Conservation (phyloP, 2,888 invertebrate species). For the Hedychridium roseum region DNA sequence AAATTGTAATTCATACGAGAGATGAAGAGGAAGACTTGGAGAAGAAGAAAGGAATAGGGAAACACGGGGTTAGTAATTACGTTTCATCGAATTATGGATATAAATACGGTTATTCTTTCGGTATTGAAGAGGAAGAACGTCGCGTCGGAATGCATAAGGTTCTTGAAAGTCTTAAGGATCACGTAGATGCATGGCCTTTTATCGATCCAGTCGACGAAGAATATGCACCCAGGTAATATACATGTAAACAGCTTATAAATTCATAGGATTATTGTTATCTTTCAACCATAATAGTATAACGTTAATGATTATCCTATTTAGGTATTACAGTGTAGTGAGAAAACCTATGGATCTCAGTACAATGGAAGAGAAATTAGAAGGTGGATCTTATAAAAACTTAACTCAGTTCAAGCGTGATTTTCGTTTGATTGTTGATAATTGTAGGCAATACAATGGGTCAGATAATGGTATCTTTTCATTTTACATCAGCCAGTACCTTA, state of each 20-base stretch:
- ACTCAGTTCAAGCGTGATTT: constrained; percentile 88
- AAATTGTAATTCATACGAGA: constrained; percentile 75
- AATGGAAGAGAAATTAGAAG: constrained; percentile 88
- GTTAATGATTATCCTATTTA: constrained; percentile 25
- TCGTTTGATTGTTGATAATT: constrained; percentile 91
- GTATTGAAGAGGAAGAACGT: constrained; percentile 76
- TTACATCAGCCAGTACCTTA: constrained; percentile 1
- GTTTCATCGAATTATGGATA: constrained; percentile 52
- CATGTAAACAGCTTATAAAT: not conserved
- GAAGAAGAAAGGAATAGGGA: constrained; percentile 49
- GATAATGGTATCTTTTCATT: constrained; percentile 75
- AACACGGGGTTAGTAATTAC: constrained; percentile 49
- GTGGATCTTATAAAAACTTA: constrained; percentile 80
- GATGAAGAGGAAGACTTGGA: constrained; percentile 49
- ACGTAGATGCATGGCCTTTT: constrained; percentile 95
- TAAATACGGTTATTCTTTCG: constrained; percentile 53
- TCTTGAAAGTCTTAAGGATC: constrained; percentile 84
- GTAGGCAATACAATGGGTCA: constrained; percentile 89
- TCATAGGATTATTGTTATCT: not conserved
- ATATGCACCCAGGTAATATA: constrained; percentile 81
- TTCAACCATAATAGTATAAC: not conserved
- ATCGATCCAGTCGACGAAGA: constrained; percentile 92
- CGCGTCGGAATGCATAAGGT: constrained; percentile 93
- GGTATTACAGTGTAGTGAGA: constrained; percentile 69
- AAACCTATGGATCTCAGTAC: constrained; percentile 88